Conservation (phyloP, 2,888 invertebrate species). For the Dasysyrphus albostriatus region DNA sequence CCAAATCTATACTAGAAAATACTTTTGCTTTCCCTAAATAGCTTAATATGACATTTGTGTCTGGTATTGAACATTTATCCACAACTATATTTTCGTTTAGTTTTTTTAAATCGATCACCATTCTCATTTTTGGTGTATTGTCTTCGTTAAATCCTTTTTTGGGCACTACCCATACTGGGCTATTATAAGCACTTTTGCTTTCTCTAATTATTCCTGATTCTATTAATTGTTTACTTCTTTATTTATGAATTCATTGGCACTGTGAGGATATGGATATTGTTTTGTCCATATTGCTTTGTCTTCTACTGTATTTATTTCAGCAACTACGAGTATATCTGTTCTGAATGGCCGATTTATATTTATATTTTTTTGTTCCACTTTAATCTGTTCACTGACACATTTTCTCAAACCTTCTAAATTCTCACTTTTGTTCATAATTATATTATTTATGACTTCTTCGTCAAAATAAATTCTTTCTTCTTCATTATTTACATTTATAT, state of each 20-base stretch:
- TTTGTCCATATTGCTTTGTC: conserved; percentile 25
- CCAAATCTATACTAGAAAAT: no score
- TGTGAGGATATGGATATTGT: conserved; percentile 23
- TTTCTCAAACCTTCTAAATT: no score
- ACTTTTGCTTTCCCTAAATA: no score
- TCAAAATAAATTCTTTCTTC: conserved; percentile 30
- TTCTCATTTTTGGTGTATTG: no score
- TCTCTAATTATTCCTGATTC: conserved; percentile 20
- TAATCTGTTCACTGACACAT: conserved; percentile 24
- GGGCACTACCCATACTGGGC: no score
- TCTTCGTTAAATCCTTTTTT: no score
- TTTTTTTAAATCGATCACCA: no score
- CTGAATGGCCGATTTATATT: conserved; percentile 17
- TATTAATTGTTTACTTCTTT: conserved; percentile 11
- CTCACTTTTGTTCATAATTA: conserved; percentile 29
- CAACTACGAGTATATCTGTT: conserved; percentile 32
- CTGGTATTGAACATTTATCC: no score
- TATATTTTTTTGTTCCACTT: conserved; percentile 20
- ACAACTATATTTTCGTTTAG: no score
- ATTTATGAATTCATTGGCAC: conserved; percentile 23
- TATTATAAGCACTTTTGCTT: no score
- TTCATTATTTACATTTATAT: conserved; percentile 32
- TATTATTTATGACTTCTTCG: conserved; percentile 24
- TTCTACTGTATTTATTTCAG: conserved; percentile 24
- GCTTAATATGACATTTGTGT: no score